phyloP scores from a whole-genome alignment of 2,113 vertebrate species.

The Solenodon paradoxus region DNA sequence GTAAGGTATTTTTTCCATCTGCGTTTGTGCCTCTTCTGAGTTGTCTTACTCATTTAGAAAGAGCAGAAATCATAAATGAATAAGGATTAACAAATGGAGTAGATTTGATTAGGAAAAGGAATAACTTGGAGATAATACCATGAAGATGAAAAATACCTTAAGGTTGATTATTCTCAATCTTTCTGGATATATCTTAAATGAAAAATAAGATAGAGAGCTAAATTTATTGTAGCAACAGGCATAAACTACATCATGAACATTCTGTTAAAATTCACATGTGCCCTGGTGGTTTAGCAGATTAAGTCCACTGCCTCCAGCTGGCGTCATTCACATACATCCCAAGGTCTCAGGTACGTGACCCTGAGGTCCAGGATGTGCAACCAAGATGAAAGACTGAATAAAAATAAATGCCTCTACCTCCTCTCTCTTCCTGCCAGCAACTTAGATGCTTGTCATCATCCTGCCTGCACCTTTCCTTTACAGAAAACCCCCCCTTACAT shows the following conservation, averaged over 20 bases:
- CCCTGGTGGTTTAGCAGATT: no score
- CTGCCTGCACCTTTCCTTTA: no score
- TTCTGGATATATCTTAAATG: not conserved
- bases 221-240: not conserved
- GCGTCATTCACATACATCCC: no score
- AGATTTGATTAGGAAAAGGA: not conserved
- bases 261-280: not conserved
- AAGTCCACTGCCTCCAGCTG: no score
- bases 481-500: no score
- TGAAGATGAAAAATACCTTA: not conserved
- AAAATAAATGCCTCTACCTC: no score
- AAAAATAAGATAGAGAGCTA: not conserved
- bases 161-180: not conserved
- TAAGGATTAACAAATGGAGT: not conserved
- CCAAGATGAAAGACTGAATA: no score
- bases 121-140: not conserved
- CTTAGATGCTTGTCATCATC: no score
- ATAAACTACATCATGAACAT: not conserved
- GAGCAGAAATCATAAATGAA: not conserved
- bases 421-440: no score
- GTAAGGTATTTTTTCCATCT: not conserved
- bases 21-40: not conserved
- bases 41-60: not conserved
- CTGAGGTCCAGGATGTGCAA: no score
- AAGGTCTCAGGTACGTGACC: no score